These are phyloP conservation scores for Luscinia luscinia DNA, from an alignment of 2,797 vertebrate species.

Conservation along the genomic window DNA sequence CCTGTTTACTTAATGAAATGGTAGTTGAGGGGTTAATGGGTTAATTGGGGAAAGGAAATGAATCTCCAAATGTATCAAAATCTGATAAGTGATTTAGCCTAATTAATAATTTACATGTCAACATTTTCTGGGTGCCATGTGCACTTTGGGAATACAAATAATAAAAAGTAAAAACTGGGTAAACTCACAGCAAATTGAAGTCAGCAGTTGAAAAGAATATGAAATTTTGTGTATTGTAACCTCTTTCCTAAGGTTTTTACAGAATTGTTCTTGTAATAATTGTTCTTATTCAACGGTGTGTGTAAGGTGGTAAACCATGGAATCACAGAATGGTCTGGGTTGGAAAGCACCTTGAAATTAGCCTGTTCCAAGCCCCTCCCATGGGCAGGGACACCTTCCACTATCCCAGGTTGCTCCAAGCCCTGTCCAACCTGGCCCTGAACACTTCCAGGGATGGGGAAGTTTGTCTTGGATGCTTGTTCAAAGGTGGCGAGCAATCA, in stretches of 20 bases:
- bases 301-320: background rate
- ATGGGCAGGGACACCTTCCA: background rate
- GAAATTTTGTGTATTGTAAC: background rate
- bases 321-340: background rate
- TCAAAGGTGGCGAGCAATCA: background rate
- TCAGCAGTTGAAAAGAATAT: background rate
- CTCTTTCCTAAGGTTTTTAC: background rate
- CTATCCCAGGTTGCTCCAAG: background rate
- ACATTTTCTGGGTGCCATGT: background rate
- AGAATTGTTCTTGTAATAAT: background rate
- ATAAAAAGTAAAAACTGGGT: background rate
- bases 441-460: background rate
- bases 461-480: background rate
- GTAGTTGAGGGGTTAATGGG: conserved; percentile 52
- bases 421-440: no score
- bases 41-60: conserved; percentile 61
- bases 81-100: conserved; percentile 52
- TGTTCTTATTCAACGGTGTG: background rate
- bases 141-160: background rate
- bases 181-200: background rate
- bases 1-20: conserved; percentile 51
- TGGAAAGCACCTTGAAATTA: background rate
- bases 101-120: conserved; percentile 68
- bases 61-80: conserved; percentile 22
- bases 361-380: background rate